Conservation (phyloP, 2,113 vertebrate species). For the Xyrauchen texanus region DNA sequence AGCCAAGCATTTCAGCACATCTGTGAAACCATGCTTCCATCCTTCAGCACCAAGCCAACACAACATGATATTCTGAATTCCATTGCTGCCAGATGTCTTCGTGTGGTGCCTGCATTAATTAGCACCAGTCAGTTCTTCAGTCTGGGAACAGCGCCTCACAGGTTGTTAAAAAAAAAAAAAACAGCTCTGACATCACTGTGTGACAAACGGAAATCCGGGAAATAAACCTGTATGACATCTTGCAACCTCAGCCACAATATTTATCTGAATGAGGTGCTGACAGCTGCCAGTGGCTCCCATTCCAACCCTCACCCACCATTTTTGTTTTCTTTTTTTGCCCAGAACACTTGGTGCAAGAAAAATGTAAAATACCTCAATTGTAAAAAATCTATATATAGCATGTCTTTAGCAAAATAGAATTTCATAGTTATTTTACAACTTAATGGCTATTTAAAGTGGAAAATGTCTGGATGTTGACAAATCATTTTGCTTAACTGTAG, state of each 20-base stretch:
- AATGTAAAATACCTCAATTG: too few species aligned
- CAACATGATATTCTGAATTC: constrained; percentile 5
- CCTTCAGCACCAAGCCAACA: neutral
- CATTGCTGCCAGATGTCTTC: constrained; percentile 3
- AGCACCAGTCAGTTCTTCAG: constrained; percentile 27
- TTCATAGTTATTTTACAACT: too few species aligned
- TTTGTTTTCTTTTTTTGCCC: neutral
- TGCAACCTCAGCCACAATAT: neutral
- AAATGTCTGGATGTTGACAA: too few species aligned
- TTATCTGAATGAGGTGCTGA: neutral
- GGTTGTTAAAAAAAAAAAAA: too few species aligned
- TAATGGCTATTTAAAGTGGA: too few species aligned
- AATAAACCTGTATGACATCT: too few species aligned
- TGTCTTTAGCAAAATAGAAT: too few species aligned
- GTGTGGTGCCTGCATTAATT: constrained; percentile 19
- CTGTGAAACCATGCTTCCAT: constrained; percentile 2
- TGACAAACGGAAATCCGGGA: neutral
- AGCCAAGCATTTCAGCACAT: neutral
- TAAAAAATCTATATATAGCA: too few species aligned
- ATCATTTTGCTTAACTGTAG: too few species aligned
- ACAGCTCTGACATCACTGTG: neutral
- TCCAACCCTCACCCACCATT: too few species aligned
- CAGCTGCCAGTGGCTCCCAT: neutral
- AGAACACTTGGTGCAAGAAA: neutral
- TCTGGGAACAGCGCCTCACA: neutral